Conservation (phyloP, 1,140 invertebrate genomes). For the Steinernema khuongi region DNA sequence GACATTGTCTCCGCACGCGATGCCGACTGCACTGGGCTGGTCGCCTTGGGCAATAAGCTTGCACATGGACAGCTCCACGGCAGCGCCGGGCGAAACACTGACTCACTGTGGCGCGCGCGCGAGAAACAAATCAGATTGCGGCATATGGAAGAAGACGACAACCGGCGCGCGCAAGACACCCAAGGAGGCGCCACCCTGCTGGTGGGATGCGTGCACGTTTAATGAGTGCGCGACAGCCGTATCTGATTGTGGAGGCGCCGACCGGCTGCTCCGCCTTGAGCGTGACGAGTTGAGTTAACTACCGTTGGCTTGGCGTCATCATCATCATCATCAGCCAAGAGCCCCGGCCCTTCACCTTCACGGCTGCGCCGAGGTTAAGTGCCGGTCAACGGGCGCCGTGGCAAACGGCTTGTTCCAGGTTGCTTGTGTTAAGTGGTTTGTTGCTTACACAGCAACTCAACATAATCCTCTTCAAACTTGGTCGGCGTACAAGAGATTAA, state of each 20-base stretch:
- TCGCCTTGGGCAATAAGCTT: not conserved
- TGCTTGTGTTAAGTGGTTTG: not conserved
- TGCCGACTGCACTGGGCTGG: not conserved
- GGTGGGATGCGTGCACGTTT: conserved; percentile 16
- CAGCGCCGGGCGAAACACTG: too few relatives aligned
- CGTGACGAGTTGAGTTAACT: not conserved
- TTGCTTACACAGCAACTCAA: not conserved
- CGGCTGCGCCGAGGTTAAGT: not conserved
- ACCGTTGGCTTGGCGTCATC: too few relatives aligned
- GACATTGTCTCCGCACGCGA: not conserved
- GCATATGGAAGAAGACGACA: conserved; percentile 13
- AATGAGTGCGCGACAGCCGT: conserved; percentile 16
- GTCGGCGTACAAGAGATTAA: not conserved
- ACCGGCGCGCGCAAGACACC: not conserved
- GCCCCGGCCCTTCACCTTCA: not conserved
- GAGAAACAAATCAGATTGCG: conserved; percentile 16
- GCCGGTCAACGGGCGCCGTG: not conserved
- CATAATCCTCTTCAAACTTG: not conserved
- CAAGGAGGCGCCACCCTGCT: conserved; percentile 4
- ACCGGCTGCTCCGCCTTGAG: conserved; percentile 5
- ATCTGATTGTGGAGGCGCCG: conserved; percentile 16
- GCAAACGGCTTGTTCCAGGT: conserved; percentile 12
- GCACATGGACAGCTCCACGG: not conserved
- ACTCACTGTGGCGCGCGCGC: not conserved
- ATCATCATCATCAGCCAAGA: not conserved